These are phyloP conservation scores for Amphiduros pacificus DNA, from an alignment of 2,888 invertebrate species.

Conservation along the genomic window DNA sequence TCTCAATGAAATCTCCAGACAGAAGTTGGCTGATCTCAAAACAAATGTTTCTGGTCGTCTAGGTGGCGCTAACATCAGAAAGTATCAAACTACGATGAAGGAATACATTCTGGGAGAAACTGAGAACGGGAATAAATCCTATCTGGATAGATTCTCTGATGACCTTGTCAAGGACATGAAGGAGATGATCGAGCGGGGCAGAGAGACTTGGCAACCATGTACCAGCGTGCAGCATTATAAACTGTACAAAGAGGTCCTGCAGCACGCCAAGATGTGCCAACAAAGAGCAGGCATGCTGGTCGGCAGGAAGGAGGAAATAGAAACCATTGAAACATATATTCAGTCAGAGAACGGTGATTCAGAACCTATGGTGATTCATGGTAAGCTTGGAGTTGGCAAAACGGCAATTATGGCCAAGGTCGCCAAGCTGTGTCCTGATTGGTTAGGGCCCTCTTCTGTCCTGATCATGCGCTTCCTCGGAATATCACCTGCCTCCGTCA, in stretches of 20 bases:
- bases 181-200: conserved; percentile 3
- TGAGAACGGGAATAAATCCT: neutral
- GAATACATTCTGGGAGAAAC: neutral
- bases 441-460: conserved; percentile 9
- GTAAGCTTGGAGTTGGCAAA: conserved; percentile 9
- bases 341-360: neutral
- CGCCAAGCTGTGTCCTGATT: conserved; percentile 3
- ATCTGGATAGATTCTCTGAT: neutral
- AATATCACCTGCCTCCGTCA: neutral
- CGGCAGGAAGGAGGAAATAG: conserved; percentile 10
- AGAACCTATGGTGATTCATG: conserved; percentile 10
- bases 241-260: conserved; percentile 14
- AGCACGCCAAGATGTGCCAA: conserved; percentile 1
- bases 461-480: conserved; percentile 3
- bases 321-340: conserved; percentile 2
- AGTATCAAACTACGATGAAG: neutral
- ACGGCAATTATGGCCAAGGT: conserved; percentile 4
- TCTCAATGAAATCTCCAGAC: conserved; percentile 3
- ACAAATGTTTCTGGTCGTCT: conserved; percentile 5
- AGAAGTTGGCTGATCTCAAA: conserved; percentile 4
- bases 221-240: conserved; percentile 2
- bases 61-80: conserved; percentile 5
- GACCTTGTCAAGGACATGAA: conserved; percentile 6
- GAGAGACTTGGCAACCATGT: neutral
- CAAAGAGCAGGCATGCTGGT: neutral